These are phyloP conservation scores for Diphyllodes magnificus DNA, from an alignment of 2,113 vertebrate genomes.

Conservation along the genomic window DNA sequence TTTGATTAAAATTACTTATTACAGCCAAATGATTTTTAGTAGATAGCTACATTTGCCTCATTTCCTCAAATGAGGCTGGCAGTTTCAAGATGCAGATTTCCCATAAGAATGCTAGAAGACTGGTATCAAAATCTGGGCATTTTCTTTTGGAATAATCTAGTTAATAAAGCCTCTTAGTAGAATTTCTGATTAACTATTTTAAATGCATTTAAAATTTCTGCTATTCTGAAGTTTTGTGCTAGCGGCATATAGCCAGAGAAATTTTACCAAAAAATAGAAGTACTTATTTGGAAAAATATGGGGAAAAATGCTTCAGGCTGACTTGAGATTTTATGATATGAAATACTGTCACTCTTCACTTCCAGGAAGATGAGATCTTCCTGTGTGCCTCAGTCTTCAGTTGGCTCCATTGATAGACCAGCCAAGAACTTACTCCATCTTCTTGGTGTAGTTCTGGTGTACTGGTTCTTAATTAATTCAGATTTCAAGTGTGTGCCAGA, in stretches of 20 bases:
- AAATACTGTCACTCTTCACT: not conserved
- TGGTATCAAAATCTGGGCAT: not conserved
- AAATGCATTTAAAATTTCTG: not conserved
- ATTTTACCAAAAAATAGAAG: not conserved
- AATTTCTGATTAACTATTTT: not conserved
- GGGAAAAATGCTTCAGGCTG: not conserved
- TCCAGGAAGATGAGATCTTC: not conserved
- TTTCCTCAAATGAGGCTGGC: constrained; percentile 22
- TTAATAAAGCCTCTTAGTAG: not conserved
- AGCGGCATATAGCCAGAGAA: not conserved
- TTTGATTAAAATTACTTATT: constrained; percentile 60
- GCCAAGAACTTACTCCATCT: not conserved
- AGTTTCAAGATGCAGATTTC: constrained; percentile 18
- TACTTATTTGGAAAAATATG: not conserved
- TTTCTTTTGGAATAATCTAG: not conserved
- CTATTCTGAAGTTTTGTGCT: not conserved
- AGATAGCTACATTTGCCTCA: constrained; percentile 33
- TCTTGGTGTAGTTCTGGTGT: not conserved
- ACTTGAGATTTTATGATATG: not conserved
- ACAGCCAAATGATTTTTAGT: constrained; percentile 38
- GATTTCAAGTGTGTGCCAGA: not conserved
- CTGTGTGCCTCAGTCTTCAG: not conserved
- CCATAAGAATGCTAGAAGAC: not conserved
- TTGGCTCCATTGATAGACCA: not conserved
- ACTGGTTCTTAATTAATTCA: not conserved